Evolutionary conservation across 2,888 invertebrate species (phyloP), one percentile per base, ranked within the genome.

Genomic region (Drosophila mayaguana): DNA sequence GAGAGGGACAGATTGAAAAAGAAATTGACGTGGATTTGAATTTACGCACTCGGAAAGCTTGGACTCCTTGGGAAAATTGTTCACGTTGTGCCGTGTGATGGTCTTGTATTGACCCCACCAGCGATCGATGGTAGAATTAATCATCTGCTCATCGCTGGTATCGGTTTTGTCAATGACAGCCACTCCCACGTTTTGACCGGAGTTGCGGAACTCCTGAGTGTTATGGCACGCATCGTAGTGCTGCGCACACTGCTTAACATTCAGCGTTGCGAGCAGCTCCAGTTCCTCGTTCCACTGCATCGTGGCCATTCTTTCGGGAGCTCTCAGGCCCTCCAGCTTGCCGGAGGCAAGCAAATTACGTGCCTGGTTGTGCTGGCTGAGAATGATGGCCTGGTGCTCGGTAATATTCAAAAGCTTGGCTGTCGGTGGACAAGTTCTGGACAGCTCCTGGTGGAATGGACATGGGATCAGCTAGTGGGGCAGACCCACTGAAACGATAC

Each of bases 91-190:
- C 9, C 2, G 34, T 0, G 81, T 81, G 2, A 78, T 64, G 57
- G 82, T 74, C n/a, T 25, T 63, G 7, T 54, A 43, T 57, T 88
- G 77, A 12, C 67, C 38, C 89, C 86, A 86, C 89, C 89, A 89
- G 45, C 43, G 18, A 3, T 59, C 56, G 16, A 89, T 87, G 5
- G 60, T 56, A 0, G 66, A 45, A 57, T 72, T 82, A 1, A 86
- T 9, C 18, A 86, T 20, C 0, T 48, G 40, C 34, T 74, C 78
- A 16, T 72, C 64, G 0, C 68, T 54, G 3, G 43, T 40, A 18
- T 50, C 43, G 7, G 18, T 57, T 4, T n/a, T 25, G 9, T 65
- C 73, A 2, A 75, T n/a, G 5, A 61, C 71, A 0, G 53, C 36
- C 18, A 75, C 3, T 0, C 68, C 89, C 68, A 89, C 12, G 54